These are phyloP conservation scores for Dendrocincla tyrannina DNA, from an alignment of 2,797 vertebrate genomes.

Conservation along the genomic window DNA sequence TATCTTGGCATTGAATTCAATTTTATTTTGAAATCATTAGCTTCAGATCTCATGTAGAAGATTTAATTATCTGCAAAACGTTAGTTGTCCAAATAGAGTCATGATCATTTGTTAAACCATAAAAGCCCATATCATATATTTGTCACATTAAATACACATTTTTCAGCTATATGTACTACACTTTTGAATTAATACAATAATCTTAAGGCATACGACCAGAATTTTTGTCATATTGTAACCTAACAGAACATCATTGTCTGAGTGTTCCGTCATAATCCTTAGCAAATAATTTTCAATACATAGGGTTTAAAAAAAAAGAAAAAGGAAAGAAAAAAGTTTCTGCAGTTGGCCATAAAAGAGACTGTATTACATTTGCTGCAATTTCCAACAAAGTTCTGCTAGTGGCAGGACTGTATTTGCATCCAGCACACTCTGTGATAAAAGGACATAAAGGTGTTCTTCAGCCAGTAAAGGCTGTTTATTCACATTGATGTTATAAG, in stretches of 20 bases:
- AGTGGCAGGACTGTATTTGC: neutral
- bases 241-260: neutral
- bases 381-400: neutral
- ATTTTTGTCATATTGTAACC: neutral
- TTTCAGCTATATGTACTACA: neutral
- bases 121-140: neutral
- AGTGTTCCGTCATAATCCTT: neutral
- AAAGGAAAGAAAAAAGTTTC: neutral
- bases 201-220: neutral
- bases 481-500: neutral
- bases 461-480: neutral
- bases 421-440: neutral
- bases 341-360: neutral
- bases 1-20: conserved; percentile 14
- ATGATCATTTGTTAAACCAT: neutral
- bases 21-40: conserved; percentile 20
- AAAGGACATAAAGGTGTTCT: neutral
- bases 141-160: neutral
- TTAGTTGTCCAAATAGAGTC: neutral
- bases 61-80: neutral
- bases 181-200: neutral
- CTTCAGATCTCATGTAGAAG: neutral
- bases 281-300: neutral
- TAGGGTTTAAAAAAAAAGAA: neutral
- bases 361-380: neutral